These are phyloP conservation scores for Orthosia incerta DNA, from an alignment of 2,888 invertebrate species.

Conservation along the genomic window DNA sequence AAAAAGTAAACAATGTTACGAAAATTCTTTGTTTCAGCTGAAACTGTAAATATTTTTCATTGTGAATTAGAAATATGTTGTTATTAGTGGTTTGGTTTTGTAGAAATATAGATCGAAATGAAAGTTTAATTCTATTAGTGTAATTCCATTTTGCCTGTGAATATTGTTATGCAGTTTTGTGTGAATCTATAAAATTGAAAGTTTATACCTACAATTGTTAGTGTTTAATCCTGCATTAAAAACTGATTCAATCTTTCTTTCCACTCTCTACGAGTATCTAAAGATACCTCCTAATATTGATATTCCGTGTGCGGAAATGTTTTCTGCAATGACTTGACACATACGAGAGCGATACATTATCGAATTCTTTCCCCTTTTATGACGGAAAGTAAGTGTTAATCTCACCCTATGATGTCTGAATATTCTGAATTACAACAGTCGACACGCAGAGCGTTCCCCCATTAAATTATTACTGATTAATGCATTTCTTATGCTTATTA, in stretches of 20 bases:
- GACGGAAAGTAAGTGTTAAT: neutral
- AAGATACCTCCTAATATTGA: neutral
- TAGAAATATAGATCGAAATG: no score
- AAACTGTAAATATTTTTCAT: neutral
- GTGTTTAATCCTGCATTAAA: neutral
- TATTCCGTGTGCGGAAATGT: constrained; percentile 31
- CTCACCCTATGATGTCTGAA: no score
- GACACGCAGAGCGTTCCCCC: no score
- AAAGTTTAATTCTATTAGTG: no score
- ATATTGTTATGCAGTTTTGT: neutral
- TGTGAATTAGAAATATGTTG: neutral
- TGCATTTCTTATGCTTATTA: no score
- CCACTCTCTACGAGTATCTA: neutral
- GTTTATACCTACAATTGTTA: neutral
- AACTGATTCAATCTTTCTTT: neutral
- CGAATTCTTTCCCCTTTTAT: constrained; percentile 15
- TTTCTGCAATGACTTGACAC: constrained; percentile 40
- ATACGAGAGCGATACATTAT: constrained; percentile 37
- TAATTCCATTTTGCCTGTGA: neutral
- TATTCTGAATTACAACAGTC: neutral
- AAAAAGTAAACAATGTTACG: constrained; percentile 8
- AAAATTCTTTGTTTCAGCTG: neutral
- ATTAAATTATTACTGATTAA: no score
- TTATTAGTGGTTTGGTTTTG: no score
- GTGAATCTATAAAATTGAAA: neutral